Evolutionary conservation across 2,888 invertebrate genomes (phyloP).

Genomic region (Habroteleia sp.): DNA sequence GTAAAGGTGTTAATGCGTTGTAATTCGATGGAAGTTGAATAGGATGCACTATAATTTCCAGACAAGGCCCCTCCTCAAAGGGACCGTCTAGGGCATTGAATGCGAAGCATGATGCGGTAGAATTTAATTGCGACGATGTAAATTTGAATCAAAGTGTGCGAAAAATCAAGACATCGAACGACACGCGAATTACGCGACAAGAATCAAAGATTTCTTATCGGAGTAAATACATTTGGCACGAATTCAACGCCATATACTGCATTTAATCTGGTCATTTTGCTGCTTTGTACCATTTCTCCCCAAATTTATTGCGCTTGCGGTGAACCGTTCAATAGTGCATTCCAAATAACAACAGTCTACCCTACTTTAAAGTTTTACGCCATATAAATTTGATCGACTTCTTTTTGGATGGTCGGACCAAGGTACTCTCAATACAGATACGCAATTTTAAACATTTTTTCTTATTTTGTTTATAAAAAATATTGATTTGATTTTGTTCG

Average conservation of each 20-base stretch:
- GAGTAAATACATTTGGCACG: slow-evolving; percentile 59
- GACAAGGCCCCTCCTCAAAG: slow-evolving; percentile 50
- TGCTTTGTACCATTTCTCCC: slow-evolving; percentile 41
- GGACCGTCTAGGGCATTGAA: slow-evolving; percentile 43
- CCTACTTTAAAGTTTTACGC: no score
- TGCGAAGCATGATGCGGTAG: slow-evolving; percentile 48
- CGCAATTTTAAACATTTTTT: no score
- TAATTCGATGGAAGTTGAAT: slow-evolving; percentile 58
- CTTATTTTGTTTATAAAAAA: no score
- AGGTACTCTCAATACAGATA: no score
- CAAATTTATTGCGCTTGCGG: slow-evolving; percentile 50
- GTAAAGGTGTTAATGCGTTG: slow-evolving; percentile 60
- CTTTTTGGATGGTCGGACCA: no score
- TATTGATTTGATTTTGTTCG: no score
- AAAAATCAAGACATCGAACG: slow-evolving; percentile 28
- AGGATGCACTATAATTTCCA: slow-evolving; percentile 47
- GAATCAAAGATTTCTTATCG: slow-evolving; percentile 53
- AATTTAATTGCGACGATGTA: slow-evolving; percentile 59
- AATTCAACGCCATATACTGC: slow-evolving; percentile 57
- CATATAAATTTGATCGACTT: no score
- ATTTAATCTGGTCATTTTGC: slow-evolving; percentile 35
- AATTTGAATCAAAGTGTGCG: slow-evolving; percentile 24
- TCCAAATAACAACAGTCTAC: slow-evolving; percentile 17
- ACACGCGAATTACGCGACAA: slow-evolving; percentile 30
- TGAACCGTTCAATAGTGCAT: slow-evolving; percentile 17